Conservation (phyloP, 2,888 invertebrate genomes). For the Synanthedon andrenaeformis region DNA sequence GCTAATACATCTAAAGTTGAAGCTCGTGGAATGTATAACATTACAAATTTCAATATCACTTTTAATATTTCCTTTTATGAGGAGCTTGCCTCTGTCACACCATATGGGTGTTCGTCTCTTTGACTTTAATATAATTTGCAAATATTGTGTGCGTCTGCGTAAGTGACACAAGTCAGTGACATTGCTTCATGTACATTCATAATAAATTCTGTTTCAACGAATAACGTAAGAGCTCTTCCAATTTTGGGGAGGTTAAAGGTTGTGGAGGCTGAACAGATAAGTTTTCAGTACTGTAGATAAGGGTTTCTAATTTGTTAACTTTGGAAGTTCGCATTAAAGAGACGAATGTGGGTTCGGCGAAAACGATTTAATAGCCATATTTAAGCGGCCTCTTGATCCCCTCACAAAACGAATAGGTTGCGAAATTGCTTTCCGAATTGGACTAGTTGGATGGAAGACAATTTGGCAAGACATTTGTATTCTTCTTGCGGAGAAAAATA, state of each 20-base stretch:
- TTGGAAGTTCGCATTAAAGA: conserved; percentile 40
- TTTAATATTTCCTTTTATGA: not conserved
- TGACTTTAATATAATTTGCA: not conserved
- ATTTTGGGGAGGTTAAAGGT: conserved; percentile 6
- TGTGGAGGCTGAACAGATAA: conserved; percentile 19
- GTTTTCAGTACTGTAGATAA: conserved; percentile 21
- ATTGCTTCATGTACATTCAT: not conserved
- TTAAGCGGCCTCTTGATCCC: conserved; percentile 64
- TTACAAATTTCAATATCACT: not conserved
- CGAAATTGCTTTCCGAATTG: conserved; percentile 69
- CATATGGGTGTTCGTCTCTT: not conserved
- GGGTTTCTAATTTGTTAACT: conserved; percentile 41
- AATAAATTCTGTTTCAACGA: not conserved
- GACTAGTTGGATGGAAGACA: conserved; percentile 65
- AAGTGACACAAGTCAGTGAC: not conserved
- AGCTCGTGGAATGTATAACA: too few species aligned
- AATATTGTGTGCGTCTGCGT: not conserved
- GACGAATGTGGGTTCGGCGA: conserved; percentile 43
- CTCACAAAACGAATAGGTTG: conserved; percentile 65
- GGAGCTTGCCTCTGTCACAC: not conserved
- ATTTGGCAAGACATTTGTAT: conserved; percentile 70
- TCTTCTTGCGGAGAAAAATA: conserved; percentile 66
- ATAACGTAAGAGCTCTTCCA: conserved; percentile 3
- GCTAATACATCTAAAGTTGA: too few species aligned
- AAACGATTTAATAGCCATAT: conserved; percentile 60